Evolutionary conservation across 2,797 vertebrate species (phyloP), one percentile per base, ranked within the genome.

Genomic region (Erethizon dorsatum): DNA sequence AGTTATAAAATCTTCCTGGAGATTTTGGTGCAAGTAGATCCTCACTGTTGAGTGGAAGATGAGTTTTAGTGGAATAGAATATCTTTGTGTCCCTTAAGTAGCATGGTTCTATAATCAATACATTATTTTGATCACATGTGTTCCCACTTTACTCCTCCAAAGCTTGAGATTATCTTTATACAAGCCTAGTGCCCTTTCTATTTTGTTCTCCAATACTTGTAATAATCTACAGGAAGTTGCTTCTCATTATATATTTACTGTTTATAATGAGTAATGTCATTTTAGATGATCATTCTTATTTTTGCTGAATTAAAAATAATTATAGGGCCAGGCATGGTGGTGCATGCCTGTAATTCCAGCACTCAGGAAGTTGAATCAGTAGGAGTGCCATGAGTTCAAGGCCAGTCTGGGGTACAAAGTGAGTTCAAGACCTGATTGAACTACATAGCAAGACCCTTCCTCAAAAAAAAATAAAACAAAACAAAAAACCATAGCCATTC

Each of bases 101-200:
- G 17, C 47, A n/a, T 77, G 20, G 86, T 26, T 94, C 71, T 91
- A 37, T 54, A 73, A 61, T 67, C 77, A 85, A 67, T 47, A 83
- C 6, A 50, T 56, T 7, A 63, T 2, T 88, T 90, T 20, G 5
- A 61, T 82, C n/a, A 50, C 3, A 5, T 56, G 75, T 95, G 56
- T 94, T 79, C 5, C 73, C 28, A 69, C 10, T 31, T 50, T 85
- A 71, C 41, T 3, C n/a, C 14, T 83, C 26, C 63, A 87, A 83
- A 94, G 3, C 5, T 14, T 90, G 63, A 87, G n/a, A 88, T 61
- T 91, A 37, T 33, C 80, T 97, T 96, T 59, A 84, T 17, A 90
- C 0, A 45, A 80, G 20, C 45, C 47, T 79, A 71, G 12, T 75
- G 18, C 7, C 12, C 56, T 56, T 80, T 52, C 91, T 83, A 33